A percentile compares a stretch with the other conserved stretches of the same genome.
phyloP scores from a whole-genome alignment of 2,888 invertebrate genomes.

The Microctonus hyperodae region DNA sequence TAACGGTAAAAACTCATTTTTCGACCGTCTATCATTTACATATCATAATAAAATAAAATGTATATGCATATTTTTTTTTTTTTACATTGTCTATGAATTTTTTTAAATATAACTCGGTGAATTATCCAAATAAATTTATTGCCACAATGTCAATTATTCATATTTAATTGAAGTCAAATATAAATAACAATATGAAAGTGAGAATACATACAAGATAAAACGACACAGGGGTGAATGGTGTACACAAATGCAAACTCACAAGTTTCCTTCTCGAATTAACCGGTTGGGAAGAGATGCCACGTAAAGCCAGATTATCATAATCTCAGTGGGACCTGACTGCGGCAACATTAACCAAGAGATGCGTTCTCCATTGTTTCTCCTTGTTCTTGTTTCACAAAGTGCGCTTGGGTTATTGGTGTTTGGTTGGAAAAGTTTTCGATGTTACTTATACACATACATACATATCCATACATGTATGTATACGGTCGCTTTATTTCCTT shows the following conservation, averaged over 20 bases:
- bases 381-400: conserved; percentile 38
- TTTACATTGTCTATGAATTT: no score
- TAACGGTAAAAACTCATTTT: no score
- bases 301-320: conserved; percentile 63
- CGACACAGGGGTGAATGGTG: conserved; percentile 41
- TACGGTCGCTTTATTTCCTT: conserved; percentile 7
- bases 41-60: no score
- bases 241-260: conserved; percentile 40
- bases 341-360: conserved; percentile 60
- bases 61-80: no score
- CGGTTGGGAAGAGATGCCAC: conserved; percentile 49
- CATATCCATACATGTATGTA: conserved; percentile 16
- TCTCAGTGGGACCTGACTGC: conserved; percentile 60
- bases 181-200: background rate
- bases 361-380: conserved; percentile 53
- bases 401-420: conserved; percentile 42
- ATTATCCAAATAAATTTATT: background rate
- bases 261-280: conserved; percentile 62
- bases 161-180: conserved; percentile 25
- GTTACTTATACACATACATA: conserved; percentile 39
- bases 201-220: conserved; percentile 21
- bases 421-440: conserved; percentile 42
- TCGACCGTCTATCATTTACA: no score
- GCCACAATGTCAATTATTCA: conserved; percentile 7
- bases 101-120: no score